Evolutionary conservation across 2,113 vertebrate species (phyloP).

Genomic region (Numida meleagris): DNA sequence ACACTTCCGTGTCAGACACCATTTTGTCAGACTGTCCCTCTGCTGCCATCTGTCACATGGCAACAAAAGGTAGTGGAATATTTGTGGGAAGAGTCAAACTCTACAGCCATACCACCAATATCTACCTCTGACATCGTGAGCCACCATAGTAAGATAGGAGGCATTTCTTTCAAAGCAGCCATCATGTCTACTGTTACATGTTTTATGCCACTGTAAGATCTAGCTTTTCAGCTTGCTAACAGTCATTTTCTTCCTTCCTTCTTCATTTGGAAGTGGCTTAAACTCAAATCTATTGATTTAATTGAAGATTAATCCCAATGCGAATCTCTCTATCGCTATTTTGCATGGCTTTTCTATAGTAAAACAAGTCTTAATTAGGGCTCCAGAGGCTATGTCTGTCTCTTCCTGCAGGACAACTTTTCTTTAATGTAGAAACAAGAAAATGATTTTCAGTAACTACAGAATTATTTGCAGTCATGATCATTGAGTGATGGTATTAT

Average conservation of each 20-base stretch:
- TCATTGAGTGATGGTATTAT: not conserved
- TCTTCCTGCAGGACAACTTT: not conserved
- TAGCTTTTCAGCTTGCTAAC: not conserved
- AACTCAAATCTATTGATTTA: not conserved
- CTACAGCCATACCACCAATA: too few species aligned
- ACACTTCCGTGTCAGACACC: too few species aligned
- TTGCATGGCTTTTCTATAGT: not conserved
- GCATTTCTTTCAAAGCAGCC: too few species aligned
- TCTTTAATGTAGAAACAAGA: not conserved
- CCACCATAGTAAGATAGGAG: too few species aligned
- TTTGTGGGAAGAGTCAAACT: too few species aligned
- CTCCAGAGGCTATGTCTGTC: not conserved
- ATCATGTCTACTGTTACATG: not conserved
- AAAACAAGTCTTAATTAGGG: slow-evolving; percentile 24
- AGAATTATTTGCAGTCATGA: not conserved
- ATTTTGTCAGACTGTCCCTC: too few species aligned
- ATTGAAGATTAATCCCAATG: not conserved
- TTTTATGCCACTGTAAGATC: not conserved
- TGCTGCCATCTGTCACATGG: too few species aligned
- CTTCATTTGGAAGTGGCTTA: not conserved
- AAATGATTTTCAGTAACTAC: not conserved
- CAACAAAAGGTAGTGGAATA: too few species aligned
- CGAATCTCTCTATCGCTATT: not conserved
- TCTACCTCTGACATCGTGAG: too few species aligned
- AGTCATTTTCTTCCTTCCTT: not conserved